These are phyloP conservation scores for Cryptomyrus ogoouensis DNA, from an alignment of 2,113 vertebrate species.

Conservation along the genomic window DNA sequence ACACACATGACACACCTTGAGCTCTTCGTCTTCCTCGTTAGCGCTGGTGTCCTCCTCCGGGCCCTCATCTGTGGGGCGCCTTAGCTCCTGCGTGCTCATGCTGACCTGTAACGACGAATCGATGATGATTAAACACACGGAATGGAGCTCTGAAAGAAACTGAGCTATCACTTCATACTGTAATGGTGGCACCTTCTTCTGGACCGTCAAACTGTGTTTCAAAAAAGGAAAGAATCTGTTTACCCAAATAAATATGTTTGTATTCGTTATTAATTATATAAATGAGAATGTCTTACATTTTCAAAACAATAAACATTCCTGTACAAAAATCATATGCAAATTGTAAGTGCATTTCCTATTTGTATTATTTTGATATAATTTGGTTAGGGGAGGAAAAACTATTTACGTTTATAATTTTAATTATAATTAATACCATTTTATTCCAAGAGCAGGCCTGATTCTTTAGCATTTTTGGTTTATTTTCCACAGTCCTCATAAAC, in stretches of 20 bases:
- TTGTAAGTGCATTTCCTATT: background rate
- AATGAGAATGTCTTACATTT: background rate
- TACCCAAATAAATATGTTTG: background rate
- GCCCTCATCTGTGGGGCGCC: constrained; percentile 14
- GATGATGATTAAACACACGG: background rate
- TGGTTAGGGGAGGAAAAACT: background rate
- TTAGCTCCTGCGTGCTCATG: background rate
- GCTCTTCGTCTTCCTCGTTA: constrained; percentile 34
- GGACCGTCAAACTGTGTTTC: background rate
- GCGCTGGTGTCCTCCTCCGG: constrained; percentile 31
- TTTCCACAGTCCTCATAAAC: background rate
- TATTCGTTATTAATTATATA: background rate
- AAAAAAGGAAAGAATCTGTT: background rate
- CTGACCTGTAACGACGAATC: background rate
- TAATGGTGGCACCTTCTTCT: background rate
- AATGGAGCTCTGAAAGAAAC: background rate
- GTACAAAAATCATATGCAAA: background rate
- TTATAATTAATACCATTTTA: background rate
- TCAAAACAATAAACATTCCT: background rate
- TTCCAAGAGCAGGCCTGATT: background rate
- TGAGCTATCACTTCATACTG: background rate
- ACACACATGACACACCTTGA: constrained; percentile 61
- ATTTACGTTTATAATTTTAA: background rate
- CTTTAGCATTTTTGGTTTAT: background rate
- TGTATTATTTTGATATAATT: background rate